Conservation (phyloP, 2,888 invertebrate species). For the Dione juno region DNA sequence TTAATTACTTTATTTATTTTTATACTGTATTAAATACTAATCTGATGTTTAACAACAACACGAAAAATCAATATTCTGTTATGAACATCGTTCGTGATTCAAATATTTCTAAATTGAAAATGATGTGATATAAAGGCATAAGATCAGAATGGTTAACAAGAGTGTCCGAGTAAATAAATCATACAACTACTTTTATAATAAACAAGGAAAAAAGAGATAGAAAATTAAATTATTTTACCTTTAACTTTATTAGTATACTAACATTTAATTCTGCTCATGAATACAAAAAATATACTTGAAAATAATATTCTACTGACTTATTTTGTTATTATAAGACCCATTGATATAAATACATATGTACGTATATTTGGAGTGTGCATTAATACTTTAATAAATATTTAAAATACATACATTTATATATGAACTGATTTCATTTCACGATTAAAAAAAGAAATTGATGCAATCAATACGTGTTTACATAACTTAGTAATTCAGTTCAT, state of each 20-base stretch:
- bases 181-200: not conserved
- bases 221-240: not conserved
- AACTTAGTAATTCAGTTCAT: slow-evolving; percentile 15
- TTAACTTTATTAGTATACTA: no score
- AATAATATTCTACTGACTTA: not conserved
- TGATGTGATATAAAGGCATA: not conserved
- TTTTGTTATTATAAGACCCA: not conserved
- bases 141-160: slow-evolving; percentile 10
- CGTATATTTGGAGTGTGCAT: not conserved
- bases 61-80: not conserved
- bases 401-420: no score
- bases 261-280: not conserved
- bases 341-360: no score
- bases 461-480: slow-evolving; percentile 8
- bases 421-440: not conserved
- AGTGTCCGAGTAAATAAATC: not conserved
- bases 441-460: not conserved
- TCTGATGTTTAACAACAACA: no score
- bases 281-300: not conserved
- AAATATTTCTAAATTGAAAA: not conserved
- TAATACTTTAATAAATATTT: no score
- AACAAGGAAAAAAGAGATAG: not conserved
- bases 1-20: not conserved
- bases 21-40: no score
- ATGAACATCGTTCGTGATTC: not conserved